Base-by-base conservation (phyloP, 2,888 invertebrate genomes). In the Onchidella celtica region DNA sequence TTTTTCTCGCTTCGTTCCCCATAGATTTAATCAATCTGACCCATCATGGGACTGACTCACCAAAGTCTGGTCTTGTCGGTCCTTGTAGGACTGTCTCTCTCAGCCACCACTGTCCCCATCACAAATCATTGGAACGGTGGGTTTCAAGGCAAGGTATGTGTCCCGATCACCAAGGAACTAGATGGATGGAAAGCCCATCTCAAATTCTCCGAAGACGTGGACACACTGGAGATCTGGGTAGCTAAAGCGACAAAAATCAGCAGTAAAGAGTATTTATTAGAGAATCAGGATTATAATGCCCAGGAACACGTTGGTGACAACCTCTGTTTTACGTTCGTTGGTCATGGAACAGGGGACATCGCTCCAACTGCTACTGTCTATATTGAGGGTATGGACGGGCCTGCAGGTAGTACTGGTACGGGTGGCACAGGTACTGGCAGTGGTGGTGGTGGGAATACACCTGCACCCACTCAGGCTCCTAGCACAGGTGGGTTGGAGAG, bases 161-260 rank as follows among this genome's bases (percentile, higher is more conserved):
- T 87, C 32, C 80, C 83, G 32, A 81, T 86, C n/a, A 82, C 82
- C 61, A 78, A 80, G n/a, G 83, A 83, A 17, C 79, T 88, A 21
- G 85, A 86, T 63, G 86, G 87, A 32, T 89, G 88, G 89, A 87
- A 79, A n/a, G 87, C 85, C 0, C 85, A 87, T 70, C 79, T 88
- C 1, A 76, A 69, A n/a, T 89, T 87, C 69, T 83, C 81, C 24
- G 74, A 79, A 2, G 84, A 87, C 17, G 77, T 89, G 21, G 76
- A 86, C 63, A 82, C 73, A 6, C 29, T 89, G 3, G 88, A 89
- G 82, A 88, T 88, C 40, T 73, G 82, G 87, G 84, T 80, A 27
- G 87, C 85, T 27, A 59, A 59, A 29, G 76, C 70, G n/a, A 47
- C 66, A 29, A 85, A 82, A 70, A 36, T 77, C 24, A 79, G 34